A percentile compares a stretch with the other conserved stretches of the same genome.
Conservation (phyloP, 2,113 vertebrate genomes). For the Peromyscus polionotus region DNA sequence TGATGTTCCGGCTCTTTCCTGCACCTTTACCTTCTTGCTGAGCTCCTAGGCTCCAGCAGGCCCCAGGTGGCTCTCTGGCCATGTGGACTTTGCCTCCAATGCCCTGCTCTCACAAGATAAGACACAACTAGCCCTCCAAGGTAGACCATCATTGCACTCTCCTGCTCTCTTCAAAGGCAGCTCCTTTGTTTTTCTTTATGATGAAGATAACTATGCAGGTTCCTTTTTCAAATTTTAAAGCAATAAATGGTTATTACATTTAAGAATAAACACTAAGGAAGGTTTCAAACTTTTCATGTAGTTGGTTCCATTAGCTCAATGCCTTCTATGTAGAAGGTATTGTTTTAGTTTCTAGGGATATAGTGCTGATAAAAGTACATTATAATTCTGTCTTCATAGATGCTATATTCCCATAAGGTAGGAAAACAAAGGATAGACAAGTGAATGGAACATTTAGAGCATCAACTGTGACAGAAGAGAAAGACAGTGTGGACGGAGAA, state of each 20-base stretch:
- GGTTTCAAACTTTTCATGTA: not conserved
- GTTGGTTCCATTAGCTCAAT: not conserved
- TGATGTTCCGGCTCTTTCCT: not conserved
- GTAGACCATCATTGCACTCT: rapidly evolving
- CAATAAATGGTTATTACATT: not conserved
- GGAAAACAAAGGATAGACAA: not conserved
- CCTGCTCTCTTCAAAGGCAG: not conserved
- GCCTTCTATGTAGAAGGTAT: not conserved
- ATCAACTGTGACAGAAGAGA: not conserved
- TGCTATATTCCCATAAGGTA: not conserved
- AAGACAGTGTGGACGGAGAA: not conserved
- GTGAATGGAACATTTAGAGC: not conserved
- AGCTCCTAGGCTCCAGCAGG: not conserved
- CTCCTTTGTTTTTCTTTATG: not conserved
- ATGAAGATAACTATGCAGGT: not conserved
- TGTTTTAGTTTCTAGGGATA: not conserved
- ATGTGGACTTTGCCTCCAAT: not conserved
- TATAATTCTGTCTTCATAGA: not conserved
- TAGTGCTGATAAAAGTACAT: not conserved
- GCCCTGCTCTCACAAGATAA: not conserved
- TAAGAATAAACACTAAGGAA: not conserved
- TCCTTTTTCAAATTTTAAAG: conserved; percentile 7
- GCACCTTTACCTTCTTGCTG: not conserved
- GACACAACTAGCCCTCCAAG: not conserved
- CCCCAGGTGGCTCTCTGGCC: rapidly evolving